Conservation (phyloP, 2,888 invertebrate genomes). For the Teleogryllus oceanicus region DNA sequence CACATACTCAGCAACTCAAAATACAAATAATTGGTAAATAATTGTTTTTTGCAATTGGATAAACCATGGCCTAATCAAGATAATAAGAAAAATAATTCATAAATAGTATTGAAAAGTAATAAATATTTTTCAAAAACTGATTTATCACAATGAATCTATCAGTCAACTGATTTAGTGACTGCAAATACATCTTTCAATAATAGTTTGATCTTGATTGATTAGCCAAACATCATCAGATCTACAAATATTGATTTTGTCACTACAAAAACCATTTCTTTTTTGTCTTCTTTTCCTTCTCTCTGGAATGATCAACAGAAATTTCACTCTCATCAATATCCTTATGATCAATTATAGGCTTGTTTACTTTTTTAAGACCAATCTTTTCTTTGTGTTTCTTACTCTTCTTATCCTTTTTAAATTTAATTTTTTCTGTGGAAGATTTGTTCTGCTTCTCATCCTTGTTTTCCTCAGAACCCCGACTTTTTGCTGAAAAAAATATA, state of each 20-base stretch:
- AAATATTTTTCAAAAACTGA: too few relatives aligned
- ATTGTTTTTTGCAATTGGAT: too few relatives aligned
- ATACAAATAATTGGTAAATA: too few relatives aligned
- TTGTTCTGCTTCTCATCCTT: conserved; percentile 21
- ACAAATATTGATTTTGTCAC: neutral
- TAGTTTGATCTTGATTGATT: too few relatives aligned
- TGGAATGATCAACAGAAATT: conserved; percentile 25
- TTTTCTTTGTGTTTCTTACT: conserved; percentile 53
- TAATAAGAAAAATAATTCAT: too few relatives aligned
- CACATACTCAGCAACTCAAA: too few relatives aligned
- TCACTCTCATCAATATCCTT: conserved; percentile 59
- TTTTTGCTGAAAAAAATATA: conserved; percentile 27
- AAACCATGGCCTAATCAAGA: too few relatives aligned
- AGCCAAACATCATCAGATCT: too few relatives aligned
- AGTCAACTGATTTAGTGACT: too few relatives aligned
- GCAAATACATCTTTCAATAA: too few relatives aligned
- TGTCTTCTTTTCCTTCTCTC: conserved; percentile 42
- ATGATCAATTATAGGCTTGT: conserved; percentile 52
- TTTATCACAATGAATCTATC: too few relatives aligned
- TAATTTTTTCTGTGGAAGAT: conserved; percentile 45
- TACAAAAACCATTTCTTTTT: conserved; percentile 53
- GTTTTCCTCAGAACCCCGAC: conserved; percentile 18
- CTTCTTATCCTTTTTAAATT: conserved; percentile 54
- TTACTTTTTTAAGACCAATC: conserved; percentile 49
- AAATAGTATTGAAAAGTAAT: too few relatives aligned